Evolutionary conservation across 1,140 invertebrate genomes (phyloP).

Genomic region (Solen grandis): DNA sequence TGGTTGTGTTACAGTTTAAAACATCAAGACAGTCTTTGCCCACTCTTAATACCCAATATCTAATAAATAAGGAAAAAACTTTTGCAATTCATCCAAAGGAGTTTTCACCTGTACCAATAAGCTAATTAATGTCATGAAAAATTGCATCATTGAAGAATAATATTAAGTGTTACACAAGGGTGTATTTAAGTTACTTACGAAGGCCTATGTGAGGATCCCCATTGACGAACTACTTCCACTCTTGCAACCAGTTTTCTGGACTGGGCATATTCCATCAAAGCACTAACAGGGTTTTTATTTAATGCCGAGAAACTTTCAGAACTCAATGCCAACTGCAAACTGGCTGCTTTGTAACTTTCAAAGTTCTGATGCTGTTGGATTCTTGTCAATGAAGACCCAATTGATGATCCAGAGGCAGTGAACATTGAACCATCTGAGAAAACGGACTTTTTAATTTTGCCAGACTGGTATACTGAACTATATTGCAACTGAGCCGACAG

Average conservation of each 20-base stretch:
- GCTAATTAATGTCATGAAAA: no score
- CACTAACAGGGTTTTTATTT: conserved; percentile 82
- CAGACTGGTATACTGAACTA: background rate
- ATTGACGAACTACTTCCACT: conserved; percentile 78
- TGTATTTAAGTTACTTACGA: conserved; percentile 79
- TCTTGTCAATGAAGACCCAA: background rate
- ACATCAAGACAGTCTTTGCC: background rate
- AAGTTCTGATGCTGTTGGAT: background rate
- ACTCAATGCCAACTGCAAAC: conserved; percentile 56
- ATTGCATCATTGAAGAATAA: no score
- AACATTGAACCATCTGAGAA: background rate
- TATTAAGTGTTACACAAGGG: no score
- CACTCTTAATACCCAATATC: background rate
- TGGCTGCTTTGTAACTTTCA: background rate
- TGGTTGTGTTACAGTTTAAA: no score
- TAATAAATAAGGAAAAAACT: background rate
- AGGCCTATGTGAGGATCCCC: conserved; percentile 80
- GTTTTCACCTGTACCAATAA: no score
- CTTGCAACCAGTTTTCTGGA: conserved; percentile 76
- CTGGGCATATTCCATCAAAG: conserved; percentile 82
- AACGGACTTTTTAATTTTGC: background rate
- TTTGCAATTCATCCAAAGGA: background rate
- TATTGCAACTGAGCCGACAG: no score
- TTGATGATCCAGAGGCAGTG: background rate
- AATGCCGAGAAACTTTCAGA: conserved; percentile 80